Percentiles rank a stretch among this genome's conserved stretches.
These are phyloP conservation scores for Trichosurus vulpecula DNA, from an alignment of 2,797 vertebrate genomes.

Conservation along the genomic window DNA sequence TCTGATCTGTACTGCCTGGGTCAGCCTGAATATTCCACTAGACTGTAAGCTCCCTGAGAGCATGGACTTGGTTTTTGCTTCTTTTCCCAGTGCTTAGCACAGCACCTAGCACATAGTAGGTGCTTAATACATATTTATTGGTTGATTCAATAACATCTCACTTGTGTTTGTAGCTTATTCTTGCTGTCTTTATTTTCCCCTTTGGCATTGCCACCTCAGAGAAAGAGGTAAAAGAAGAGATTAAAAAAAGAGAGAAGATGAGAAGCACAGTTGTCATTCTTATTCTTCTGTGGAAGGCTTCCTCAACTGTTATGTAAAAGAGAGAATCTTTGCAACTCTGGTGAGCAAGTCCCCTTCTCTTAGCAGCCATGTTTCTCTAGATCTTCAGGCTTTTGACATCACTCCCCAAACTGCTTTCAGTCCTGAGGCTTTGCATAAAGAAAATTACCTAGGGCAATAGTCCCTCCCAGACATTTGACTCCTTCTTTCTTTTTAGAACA, in stretches of 20 bases:
- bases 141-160: background rate
- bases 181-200: background rate
- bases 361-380: too few relatives aligned
- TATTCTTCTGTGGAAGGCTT: background rate
- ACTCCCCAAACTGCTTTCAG: too few relatives aligned
- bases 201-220: background rate
- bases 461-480: too few relatives aligned
- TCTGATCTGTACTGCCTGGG: background rate
- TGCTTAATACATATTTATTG: background rate
- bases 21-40: background rate
- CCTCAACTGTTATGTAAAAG: background rate
- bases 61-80: background rate
- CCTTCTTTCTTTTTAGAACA: too few relatives aligned
- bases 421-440: too few relatives aligned
- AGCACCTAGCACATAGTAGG: background rate
- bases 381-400: too few relatives aligned
- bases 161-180: background rate
- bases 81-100: background rate
- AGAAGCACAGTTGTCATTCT: background rate
- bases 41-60: background rate
- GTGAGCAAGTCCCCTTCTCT: too few relatives aligned
- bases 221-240: too few relatives aligned
- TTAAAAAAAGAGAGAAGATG: background rate
- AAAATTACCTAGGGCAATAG: too few relatives aligned
- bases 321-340: background rate